These are phyloP conservation scores for Pseudochirops corinnae DNA, from an alignment of 2,797 vertebrate genomes.

Conservation along the genomic window DNA sequence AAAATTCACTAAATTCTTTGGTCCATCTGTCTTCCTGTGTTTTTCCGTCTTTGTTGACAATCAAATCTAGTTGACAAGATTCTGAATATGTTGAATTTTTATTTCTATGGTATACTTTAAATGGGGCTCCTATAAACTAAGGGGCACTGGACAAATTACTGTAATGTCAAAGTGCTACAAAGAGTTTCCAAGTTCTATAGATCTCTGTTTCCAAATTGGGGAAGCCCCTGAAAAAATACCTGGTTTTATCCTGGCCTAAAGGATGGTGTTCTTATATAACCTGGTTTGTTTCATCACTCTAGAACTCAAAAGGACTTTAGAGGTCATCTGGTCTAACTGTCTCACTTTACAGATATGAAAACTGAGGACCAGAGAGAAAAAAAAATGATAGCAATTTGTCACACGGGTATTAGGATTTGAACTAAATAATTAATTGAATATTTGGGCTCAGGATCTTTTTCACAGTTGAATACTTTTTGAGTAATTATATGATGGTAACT, in stretches of 20 bases:
- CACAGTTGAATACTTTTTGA: not conserved
- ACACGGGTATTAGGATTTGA: not conserved
- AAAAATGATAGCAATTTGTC: not conserved
- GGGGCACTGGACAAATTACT: not conserved
- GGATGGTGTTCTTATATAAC: not conserved
- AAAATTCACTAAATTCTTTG: not conserved
- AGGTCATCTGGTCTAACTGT: not conserved
- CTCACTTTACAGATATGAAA: not conserved
- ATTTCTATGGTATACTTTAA: not conserved
- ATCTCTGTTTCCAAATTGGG: not conserved
- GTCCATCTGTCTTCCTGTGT: conserved; percentile 9
- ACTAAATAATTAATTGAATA: not conserved
- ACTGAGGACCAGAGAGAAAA: not conserved
- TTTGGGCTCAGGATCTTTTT: not conserved
- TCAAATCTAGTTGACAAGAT: not conserved
- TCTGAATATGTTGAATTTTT: not conserved
- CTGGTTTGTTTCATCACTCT: not conserved
- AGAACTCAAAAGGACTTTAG: not conserved
- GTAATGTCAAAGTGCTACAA: not conserved
- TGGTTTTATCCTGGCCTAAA: not conserved
- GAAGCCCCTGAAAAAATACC: not conserved
- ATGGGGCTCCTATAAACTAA: not conserved
- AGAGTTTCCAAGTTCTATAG: not conserved
- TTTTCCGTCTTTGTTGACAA: conserved; percentile 3
- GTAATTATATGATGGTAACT: not conserved